Evolutionary conservation across 2,888 invertebrate genomes (phyloP), one percentile per base, ranked within the genome.

Genomic region (Dione juno): DNA sequence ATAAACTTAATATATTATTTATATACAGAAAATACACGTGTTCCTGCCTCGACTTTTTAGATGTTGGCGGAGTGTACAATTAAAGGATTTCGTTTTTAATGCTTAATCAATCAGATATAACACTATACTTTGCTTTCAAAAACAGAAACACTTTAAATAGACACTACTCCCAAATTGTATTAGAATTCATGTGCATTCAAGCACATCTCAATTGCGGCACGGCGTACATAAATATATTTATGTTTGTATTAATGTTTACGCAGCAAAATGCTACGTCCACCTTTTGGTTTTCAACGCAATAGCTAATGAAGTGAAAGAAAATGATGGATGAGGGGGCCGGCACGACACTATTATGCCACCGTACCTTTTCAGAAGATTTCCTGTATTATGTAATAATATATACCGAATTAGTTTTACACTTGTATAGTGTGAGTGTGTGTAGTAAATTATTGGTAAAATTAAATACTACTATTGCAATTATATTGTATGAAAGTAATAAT

Each of bases 261-360:
- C 13, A 50, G 19, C 37, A 37, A 37, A 50, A 21, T 54, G 52
- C 14, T 45, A 16, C 66, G 54, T 48, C 64, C 70, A 65, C 67
- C 65, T 57, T 73, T 67, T 64, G 52, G 52, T 74, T 68, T 70
- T 54, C 21, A 66, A 69, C 45, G 66, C 66, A 71, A 64, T 57
- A 67, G 83, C 80, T 89, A 91, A 91, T 92, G 92, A 92, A 88
- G 88, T 90, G 91, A 88, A 82, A 87, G 86, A 82, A 82, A 85
- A 90, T 92, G 90, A 92, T 90, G 84, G 87, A 92, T 91, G 90
- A 82, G 80, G 80, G 76, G 78, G 79, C 79, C 81, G 78, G 77
- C 77, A 80, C 81, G 78, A 77, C 80, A 80, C 78, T 82, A 81
- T 85, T 77, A 76, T 73, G 69, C 77, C 77, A 74, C 35, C 54